Conservation (phyloP, 1,140 invertebrate species). For the Brachystomella parvula region DNA sequence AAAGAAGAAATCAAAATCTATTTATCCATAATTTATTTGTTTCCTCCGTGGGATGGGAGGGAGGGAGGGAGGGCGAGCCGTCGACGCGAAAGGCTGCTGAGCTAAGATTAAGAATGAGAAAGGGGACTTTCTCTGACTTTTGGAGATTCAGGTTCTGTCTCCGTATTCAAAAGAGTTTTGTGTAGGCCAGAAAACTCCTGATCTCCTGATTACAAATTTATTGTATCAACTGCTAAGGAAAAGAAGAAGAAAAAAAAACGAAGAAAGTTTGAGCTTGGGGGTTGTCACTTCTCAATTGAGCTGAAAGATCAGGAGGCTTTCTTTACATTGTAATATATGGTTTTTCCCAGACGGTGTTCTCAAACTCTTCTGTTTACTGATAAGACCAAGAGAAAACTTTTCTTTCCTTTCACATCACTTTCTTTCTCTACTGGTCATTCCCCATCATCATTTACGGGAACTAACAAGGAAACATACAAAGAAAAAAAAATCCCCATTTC, state of each 20-base stretch:
- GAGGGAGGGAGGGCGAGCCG: no score
- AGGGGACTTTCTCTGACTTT: no score
- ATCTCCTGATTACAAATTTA: conserved; percentile 38
- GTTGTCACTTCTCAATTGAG: conserved; percentile 38
- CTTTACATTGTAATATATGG: conserved; percentile 29
- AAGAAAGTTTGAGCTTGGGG: conserved; percentile 17
- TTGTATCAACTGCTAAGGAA: conserved; percentile 36
- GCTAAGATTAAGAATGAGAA: neutral
- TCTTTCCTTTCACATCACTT: conserved; percentile 13
- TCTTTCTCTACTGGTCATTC: conserved; percentile 15
- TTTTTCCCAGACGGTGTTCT: conserved; percentile 16
- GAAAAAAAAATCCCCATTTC: no score
- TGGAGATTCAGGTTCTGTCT: neutral
- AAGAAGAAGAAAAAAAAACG: neutral
- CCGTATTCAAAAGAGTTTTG: conserved; percentile 16
- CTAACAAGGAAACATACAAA: no score
- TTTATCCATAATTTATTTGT: neutral
- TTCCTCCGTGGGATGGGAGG: neutral
- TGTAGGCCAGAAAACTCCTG: neutral
- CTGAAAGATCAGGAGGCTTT: conserved; percentile 28
- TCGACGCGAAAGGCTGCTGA: no score
- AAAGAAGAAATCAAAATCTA: neutral
- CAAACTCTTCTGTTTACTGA: conserved; percentile 25
- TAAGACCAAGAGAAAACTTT: conserved; percentile 28
- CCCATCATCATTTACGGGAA: conserved; percentile 3